Conservation (phyloP, 2,113 vertebrate species). For the Probosciger aterrimus region DNA sequence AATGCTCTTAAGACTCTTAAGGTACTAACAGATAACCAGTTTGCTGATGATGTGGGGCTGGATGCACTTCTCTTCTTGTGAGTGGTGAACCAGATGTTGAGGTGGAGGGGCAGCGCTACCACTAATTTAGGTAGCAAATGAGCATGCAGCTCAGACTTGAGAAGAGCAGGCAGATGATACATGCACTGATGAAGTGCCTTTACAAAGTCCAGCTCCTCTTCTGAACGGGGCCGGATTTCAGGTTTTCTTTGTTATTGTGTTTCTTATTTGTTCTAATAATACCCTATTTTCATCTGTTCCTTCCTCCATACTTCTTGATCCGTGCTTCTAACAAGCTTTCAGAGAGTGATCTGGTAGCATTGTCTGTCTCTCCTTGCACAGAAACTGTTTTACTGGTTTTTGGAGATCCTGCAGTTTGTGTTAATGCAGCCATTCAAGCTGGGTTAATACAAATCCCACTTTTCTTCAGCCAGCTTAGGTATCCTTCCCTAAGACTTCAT, state of each 20-base stretch:
- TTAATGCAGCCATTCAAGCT: background rate
- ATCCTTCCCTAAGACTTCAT: background rate
- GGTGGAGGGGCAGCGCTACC: background rate
- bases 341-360: background rate
- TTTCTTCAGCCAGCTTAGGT: background rate
- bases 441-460: background rate
- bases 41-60: background rate
- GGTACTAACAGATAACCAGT: background rate
- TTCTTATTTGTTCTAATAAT: background rate
- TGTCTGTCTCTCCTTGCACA: background rate
- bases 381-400: background rate
- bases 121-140: background rate
- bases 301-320: background rate
- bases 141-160: background rate
- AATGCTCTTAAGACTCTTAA: background rate
- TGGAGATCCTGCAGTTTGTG: background rate
- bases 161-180: background rate
- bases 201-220: background rate
- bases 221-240: background rate
- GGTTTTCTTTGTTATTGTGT: background rate
- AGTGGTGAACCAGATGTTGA: background rate
- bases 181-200: background rate
- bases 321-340: background rate
- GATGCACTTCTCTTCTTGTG: background rate
- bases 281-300: background rate